Evolutionary conservation across 1,140 invertebrate species (phyloP).

Genomic region (Lepidotrigona ventralis): DNA sequence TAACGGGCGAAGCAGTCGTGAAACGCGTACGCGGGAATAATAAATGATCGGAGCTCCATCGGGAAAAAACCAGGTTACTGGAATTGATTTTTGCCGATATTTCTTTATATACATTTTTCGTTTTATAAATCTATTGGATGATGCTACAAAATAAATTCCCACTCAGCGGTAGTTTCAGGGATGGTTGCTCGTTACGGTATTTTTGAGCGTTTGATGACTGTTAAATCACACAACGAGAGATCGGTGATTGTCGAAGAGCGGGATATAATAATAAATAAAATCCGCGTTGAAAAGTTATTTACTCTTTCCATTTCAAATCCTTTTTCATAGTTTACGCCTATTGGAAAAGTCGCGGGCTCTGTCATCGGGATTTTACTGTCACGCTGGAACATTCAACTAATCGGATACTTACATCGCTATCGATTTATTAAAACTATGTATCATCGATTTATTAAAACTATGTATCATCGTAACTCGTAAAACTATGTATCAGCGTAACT

Average conservation of each 20-base stretch:
- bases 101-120: rapidly evolving
- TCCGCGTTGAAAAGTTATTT: background rate
- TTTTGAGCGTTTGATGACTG: conserved; percentile 11
- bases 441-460: background rate
- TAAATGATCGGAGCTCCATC: too few species aligned
- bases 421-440: background rate
- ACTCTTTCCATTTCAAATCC: background rate
- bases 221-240: conserved; percentile 15
- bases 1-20: background rate
- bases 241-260: background rate
- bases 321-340: background rate
- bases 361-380: background rate
- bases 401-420: background rate
- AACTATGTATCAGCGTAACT: too few species aligned
- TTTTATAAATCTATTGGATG: background rate
- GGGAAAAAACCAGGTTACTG: background rate
- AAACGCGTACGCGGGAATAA: background rate
- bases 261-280: background rate
- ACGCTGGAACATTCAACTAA: background rate
- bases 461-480: too few species aligned
- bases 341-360: background rate
- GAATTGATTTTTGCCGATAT: background rate
- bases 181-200: conserved; percentile 2
- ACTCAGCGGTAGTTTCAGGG: background rate
- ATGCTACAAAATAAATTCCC: conserved; percentile 4